These are phyloP conservation scores for Spinus pinus DNA, from an alignment of 2,797 vertebrate genomes.

Conservation along the genomic window DNA sequence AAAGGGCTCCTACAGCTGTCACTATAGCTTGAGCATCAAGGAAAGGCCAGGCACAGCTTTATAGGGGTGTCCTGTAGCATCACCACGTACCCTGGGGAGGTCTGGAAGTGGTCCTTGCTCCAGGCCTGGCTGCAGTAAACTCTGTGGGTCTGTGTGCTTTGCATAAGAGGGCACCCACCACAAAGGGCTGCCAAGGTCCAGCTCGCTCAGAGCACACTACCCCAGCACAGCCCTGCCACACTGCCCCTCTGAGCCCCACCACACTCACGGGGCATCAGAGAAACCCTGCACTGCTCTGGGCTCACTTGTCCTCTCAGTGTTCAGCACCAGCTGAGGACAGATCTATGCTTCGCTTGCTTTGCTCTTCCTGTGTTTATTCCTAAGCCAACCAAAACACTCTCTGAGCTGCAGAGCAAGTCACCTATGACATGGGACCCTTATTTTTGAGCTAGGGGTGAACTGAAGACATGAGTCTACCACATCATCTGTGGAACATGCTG, in stretches of 20 bases:
- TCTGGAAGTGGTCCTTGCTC: neutral
- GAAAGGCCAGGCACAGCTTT: neutral
- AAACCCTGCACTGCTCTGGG: neutral
- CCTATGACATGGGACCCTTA: conserved; percentile 6
- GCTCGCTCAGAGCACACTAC: rapidly evolving
- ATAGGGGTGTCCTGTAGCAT: neutral
- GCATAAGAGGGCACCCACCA: neutral
- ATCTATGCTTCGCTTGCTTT: neutral
- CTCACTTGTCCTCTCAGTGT: neutral
- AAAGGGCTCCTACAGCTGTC: neutral
- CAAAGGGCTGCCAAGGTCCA: neutral
- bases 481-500: conserved; percentile 51
- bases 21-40: neutral
- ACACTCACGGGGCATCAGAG: rapidly evolving
- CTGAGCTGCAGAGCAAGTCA: neutral
- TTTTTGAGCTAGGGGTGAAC: conserved; percentile 17
- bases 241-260: neutral
- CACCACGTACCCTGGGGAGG: neutral
- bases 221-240: neutral
- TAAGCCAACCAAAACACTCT: neutral
- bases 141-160: neutral
- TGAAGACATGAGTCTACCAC: neutral
- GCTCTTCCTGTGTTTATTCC: neutral
- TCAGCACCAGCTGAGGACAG: neutral
- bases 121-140: neutral